Conservation (phyloP, 2,113 vertebrate genomes). For the Amazona guildingii region DNA sequence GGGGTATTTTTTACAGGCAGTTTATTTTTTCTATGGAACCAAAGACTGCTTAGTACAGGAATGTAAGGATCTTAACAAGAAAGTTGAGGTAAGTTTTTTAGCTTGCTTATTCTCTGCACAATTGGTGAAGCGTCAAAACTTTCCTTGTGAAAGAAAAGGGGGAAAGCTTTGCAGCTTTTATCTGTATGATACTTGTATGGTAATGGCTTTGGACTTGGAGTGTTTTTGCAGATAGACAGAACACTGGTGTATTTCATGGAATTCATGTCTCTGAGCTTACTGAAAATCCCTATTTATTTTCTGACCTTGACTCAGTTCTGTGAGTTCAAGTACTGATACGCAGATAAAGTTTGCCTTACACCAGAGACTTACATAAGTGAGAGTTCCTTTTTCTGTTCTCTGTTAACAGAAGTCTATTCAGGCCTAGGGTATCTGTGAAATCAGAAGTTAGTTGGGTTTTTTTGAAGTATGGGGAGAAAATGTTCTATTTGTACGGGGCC, state of each 20-base stretch:
- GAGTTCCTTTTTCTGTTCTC: neutral
- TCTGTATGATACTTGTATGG: neutral
- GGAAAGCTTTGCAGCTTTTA: neutral
- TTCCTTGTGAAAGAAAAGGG: neutral
- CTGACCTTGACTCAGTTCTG: neutral
- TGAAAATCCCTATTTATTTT: neutral
- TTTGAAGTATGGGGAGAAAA: neutral
- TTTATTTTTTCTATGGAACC: slow-evolving; percentile 98
- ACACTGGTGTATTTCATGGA: neutral
- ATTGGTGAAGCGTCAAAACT: neutral
- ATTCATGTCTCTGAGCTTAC: neutral
- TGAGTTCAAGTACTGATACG: neutral
- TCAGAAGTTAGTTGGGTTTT: neutral
- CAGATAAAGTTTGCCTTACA: neutral
- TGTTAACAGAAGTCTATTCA: neutral
- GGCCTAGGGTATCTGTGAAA: neutral
- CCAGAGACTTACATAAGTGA: neutral
- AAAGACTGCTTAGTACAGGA: slow-evolving; percentile 98
- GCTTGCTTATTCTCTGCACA: neutral
- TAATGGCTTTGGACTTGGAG: neutral
- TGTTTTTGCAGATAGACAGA: neutral
- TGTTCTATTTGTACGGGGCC: neutral
- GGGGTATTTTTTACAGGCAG: slow-evolving; percentile 73
- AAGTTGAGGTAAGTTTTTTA: slow-evolving; percentile 88
- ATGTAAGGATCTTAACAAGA: slow-evolving; percentile 98